Evolutionary conservation across 1,140 invertebrate species (phyloP).

Genomic region (Antheraea pernyi): DNA sequence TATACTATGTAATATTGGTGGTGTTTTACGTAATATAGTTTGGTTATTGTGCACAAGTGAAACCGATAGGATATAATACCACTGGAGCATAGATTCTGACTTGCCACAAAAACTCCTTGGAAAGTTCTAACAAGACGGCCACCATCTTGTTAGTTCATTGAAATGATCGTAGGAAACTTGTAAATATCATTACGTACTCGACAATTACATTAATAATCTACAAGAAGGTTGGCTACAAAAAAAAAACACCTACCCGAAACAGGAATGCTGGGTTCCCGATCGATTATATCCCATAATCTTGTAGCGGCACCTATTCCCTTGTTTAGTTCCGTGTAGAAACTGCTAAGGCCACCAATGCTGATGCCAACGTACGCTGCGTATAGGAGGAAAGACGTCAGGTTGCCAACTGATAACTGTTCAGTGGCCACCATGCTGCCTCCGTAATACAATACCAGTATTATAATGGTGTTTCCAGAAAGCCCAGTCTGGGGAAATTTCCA

Average conservation of each 20-base stretch:
- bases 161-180: too few species aligned
- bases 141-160: too few species aligned
- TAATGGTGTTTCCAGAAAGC: constrained; percentile 94
- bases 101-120: too few species aligned
- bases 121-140: too few species aligned
- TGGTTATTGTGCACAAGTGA: too few species aligned
- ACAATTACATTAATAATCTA: too few species aligned
- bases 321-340: constrained; percentile 96
- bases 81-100: too few species aligned
- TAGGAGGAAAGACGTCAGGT: constrained; percentile 93
- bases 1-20: too few species aligned
- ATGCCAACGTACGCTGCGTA: constrained; percentile 96
- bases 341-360: constrained; percentile 91
- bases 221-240: too few species aligned
- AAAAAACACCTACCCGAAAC: constrained; percentile 76
- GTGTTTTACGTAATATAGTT: too few species aligned
- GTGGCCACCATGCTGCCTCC: constrained; percentile 93
- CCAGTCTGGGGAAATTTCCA: constrained; percentile 85
- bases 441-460: constrained; percentile 95
- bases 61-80: too few species aligned
- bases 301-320: constrained; percentile 94
- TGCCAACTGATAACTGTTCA: constrained; percentile 91
- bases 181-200: too few species aligned
- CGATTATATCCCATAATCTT: constrained; percentile 93
- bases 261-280: constrained; percentile 88